Conservation (phyloP, 2,113 vertebrate species). For the Grammomys dolichurus region DNA sequence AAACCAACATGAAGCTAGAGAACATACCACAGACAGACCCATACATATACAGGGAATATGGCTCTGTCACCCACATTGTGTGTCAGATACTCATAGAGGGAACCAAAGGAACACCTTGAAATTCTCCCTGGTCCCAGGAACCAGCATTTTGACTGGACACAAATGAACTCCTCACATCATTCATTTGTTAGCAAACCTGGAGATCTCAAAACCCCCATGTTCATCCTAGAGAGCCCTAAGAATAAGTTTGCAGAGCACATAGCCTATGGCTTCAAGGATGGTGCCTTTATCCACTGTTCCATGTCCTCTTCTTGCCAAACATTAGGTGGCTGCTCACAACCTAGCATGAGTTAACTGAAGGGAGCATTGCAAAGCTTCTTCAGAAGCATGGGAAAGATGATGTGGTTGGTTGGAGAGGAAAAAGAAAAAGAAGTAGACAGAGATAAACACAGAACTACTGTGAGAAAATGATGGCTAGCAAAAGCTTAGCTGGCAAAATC, state of each 20-base stretch:
- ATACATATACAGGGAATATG: background rate
- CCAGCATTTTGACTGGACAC: no score
- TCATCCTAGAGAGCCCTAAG: no score
- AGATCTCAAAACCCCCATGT: background rate
- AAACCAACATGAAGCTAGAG: background rate
- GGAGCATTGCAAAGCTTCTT: background rate
- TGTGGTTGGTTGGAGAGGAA: background rate
- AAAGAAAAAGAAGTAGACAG: background rate
- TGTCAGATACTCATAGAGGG: background rate
- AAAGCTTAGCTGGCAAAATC: conserved; percentile 12
- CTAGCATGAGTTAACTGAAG: background rate
- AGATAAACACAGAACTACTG: background rate
- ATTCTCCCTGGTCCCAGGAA: background rate
- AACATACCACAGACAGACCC: fast-evolving
- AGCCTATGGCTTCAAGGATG: fast-evolving
- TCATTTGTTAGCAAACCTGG: background rate
- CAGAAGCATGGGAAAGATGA: background rate
- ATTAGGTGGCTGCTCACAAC: background rate
- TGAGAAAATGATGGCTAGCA: background rate
- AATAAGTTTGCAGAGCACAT: background rate
- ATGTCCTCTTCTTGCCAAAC: background rate
- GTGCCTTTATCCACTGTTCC: background rate
- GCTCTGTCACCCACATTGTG: background rate
- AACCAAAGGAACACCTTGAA: background rate
- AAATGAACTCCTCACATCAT: background rate